phyloP scores from a whole-genome alignment of 2,888 invertebrate species.

The Falcaria lacertinaria region DNA sequence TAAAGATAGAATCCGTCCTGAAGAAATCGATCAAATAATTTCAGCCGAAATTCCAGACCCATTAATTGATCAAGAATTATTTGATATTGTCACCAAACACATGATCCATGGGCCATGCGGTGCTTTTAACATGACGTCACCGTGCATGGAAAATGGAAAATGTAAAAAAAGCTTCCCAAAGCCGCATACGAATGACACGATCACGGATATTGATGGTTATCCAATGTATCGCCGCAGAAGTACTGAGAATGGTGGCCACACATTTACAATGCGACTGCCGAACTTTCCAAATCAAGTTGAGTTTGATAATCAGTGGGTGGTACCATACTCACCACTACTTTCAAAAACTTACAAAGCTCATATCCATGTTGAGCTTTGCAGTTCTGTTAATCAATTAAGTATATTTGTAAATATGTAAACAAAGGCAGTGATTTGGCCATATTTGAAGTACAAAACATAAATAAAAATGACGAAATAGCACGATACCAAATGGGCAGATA shows the following conservation, averaged over 20 bases:
- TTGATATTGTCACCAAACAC: slow-evolving; percentile 4
- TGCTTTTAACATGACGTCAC: slow-evolving; percentile 6
- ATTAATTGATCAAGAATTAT: slow-evolving; percentile 5
- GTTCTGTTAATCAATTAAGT: slow-evolving; percentile 18
- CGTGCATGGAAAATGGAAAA: slow-evolving; percentile 24
- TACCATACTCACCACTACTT: slow-evolving; percentile 22
- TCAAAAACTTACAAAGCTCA: slow-evolving; percentile 15
- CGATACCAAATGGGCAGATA: slow-evolving; percentile 9
- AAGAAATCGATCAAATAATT: slow-evolving; percentile 13
- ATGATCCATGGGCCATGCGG: slow-evolving; percentile 15
- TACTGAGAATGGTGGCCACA: no score
- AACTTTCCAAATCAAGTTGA: no score
- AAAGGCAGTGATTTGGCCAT: slow-evolving; percentile 1
- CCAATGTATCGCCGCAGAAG: no score
- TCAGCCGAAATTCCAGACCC: slow-evolving; percentile 10
- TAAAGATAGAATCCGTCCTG: slow-evolving; percentile 12
- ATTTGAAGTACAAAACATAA: background rate
- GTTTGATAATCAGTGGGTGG: slow-evolving; percentile 28
- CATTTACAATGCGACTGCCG: no score
- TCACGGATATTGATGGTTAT: no score
- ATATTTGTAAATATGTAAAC: slow-evolving; percentile 9
- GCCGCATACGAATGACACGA: no score
- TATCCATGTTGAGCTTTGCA: slow-evolving; percentile 15
- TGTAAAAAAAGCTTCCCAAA: slow-evolving; percentile 41
- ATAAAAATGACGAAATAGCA: slow-evolving; percentile 10